phyloP scores from a whole-genome alignment of 2,888 invertebrate species.

The Drosophila melanocephala region DNA sequence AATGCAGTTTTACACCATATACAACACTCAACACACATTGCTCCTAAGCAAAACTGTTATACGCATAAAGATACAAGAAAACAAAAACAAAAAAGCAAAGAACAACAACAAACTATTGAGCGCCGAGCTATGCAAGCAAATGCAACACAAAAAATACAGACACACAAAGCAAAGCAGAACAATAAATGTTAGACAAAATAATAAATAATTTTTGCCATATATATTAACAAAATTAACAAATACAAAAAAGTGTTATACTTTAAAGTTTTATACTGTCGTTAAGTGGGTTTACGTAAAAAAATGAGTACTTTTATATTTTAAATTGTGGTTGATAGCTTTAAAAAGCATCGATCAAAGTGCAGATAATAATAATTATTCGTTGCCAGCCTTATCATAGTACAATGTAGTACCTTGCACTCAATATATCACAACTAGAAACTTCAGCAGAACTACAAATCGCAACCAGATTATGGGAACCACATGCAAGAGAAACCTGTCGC shows the following conservation, averaged over 20 bases:
- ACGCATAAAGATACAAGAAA: constrained; percentile 52
- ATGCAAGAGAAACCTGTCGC: constrained; percentile 18
- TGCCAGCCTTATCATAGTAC: constrained; percentile 43
- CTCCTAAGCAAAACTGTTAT: constrained; percentile 55
- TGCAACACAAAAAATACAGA: constrained; percentile 3
- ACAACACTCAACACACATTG: constrained; percentile 35
- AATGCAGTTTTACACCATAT: constrained; percentile 51
- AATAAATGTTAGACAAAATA: constrained; percentile 69
- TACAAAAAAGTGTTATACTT: constrained; percentile 20
- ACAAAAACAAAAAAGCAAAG: background rate
- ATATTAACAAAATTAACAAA: constrained; percentile 29
- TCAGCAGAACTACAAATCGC: constrained; percentile 18
- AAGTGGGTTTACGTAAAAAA: constrained; percentile 8
- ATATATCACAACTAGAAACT: constrained; percentile 30
- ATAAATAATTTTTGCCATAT: constrained; percentile 53
- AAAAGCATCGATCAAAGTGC: constrained; percentile 66
- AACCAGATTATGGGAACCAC: constrained; percentile 26
- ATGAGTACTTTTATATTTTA: background rate
- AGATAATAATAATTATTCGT: constrained; percentile 31
- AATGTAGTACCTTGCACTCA: constrained; percentile 50
- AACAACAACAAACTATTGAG: constrained; percentile 11
- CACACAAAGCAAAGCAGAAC: constrained; percentile 64
- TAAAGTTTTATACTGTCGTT: constrained; percentile 24
- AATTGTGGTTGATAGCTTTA: constrained; percentile 40
- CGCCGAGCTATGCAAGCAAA: constrained; percentile 37